Evolutionary conservation across 2,113 vertebrate species (phyloP).

Genomic region (Clarias gariepinus): DNA sequence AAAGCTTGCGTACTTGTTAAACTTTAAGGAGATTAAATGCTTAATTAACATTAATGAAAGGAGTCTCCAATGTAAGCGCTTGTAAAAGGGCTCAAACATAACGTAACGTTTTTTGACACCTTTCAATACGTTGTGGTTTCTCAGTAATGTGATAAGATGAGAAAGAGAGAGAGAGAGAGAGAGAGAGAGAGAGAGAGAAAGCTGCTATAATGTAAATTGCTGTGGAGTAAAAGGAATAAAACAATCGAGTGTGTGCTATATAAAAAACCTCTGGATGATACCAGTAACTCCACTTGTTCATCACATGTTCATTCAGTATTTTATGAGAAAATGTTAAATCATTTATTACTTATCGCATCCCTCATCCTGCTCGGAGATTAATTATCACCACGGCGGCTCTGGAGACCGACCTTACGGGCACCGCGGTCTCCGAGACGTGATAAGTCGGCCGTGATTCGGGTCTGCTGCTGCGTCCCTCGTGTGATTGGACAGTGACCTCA

Average conservation of each 20-base stretch:
- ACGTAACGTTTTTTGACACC: too few species aligned
- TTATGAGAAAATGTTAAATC: not conserved
- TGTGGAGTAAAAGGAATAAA: not conserved
- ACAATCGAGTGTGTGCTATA: not conserved
- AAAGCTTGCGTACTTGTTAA: too few species aligned
- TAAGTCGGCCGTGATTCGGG: conserved; percentile 56
- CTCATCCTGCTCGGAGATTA: not conserved
- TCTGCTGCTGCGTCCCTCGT: conserved; percentile 29
- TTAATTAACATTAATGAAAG: not conserved
- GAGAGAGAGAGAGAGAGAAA: not conserved
- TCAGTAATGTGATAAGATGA: too few species aligned
- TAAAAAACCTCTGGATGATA: not conserved
- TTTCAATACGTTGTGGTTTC: too few species aligned
- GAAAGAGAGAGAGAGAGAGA: too few species aligned
- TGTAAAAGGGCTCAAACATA: too few species aligned
- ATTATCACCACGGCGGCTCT: not conserved
- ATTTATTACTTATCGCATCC: not conserved
- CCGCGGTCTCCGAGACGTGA: conserved; percentile 35
- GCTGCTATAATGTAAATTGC: not conserved
- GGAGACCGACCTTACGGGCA: conserved; percentile 35
- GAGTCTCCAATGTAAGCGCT: not conserved
- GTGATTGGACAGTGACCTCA: conserved; percentile 61
- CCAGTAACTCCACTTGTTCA: not conserved
- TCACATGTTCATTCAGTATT: not conserved
- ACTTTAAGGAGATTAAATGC: not conserved